Base-by-base conservation (phyloP, 2,888 invertebrate genomes). In the Hirtodrosophila duncani region DNA sequence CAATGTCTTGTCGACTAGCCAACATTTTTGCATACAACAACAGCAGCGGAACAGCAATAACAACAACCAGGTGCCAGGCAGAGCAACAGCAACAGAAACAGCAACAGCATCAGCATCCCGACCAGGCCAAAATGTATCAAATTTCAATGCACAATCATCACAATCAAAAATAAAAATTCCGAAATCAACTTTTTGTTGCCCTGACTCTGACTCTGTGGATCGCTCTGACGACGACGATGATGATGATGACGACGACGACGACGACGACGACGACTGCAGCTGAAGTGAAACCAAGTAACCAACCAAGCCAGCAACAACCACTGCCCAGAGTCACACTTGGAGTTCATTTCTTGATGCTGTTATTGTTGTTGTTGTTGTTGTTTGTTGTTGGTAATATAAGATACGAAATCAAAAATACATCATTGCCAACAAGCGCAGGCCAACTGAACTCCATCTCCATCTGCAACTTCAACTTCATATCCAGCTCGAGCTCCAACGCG, bases 131-230 rank as follows among this genome's bases (percentile, higher is more conserved):
- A 84, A 83, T 83, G 83, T 84, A 84, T 84, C 84, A 84, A 83
- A 84, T 84, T 84, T 84, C 83, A 84, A 82, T 82, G 80, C 81
- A 82, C 82, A 83, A 83, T 83, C 83, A 82, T 82, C 83, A 81
- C 77, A 80, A 81, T 81, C 78, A 72, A 71, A 77, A 78, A 81
- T 79, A 78, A 77, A 74, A 80, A 70, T 74, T 75, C 77, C 67
- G 72, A 77, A 77, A 79, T 77, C 81, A 82, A 81, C 70, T 75
- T 68, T 70, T 69, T 21, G 16, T 13, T 18, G 13, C 9, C 20
- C 20, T 38, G 17, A 27, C 21, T 27, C 26, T 17, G 14, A 5
- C 14, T 6, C 17, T 3, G 16, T 29, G 38, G 38, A 7, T 26
- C 27, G 39, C n/a, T 27, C 16, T 23, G 39, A 30, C 29, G 18